These are phyloP conservation scores for Megaptera novaeangliae DNA, from an alignment of 2,113 vertebrate genomes.

Conservation along the genomic window DNA sequence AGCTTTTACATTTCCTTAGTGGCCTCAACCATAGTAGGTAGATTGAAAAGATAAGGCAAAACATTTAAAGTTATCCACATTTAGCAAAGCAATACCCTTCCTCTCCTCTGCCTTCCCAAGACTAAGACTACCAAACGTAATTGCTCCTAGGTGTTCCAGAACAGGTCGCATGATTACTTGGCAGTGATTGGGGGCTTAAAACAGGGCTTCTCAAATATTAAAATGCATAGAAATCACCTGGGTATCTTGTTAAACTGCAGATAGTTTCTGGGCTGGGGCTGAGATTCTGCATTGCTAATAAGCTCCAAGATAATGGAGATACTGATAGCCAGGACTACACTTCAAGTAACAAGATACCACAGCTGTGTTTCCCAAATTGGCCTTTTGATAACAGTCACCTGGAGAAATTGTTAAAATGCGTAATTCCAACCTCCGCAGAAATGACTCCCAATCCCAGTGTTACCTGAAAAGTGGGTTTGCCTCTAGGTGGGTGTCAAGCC, in stretches of 20 bases:
- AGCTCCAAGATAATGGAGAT: neutral
- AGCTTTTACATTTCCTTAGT: neutral
- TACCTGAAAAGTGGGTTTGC: neutral
- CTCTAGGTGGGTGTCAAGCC: neutral
- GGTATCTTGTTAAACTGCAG: neutral
- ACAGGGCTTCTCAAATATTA: neutral
- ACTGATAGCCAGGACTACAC: neutral
- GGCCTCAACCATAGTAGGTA: neutral
- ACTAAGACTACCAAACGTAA: neutral
- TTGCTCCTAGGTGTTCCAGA: neutral
- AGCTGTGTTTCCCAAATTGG: neutral
- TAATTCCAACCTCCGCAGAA: neutral
- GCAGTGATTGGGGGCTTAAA: neutral
- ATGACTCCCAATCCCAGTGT: neutral
- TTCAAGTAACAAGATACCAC: neutral
- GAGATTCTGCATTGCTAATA: neutral
- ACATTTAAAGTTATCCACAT: neutral
- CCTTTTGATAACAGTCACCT: neutral
- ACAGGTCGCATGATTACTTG: neutral
- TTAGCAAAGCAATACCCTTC: neutral
- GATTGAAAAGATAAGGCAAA: neutral
- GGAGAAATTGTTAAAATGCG: neutral
- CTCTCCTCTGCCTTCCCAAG: neutral
- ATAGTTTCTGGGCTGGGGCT: neutral
- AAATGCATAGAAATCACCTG: neutral